Evolutionary conservation across 2,888 invertebrate genomes (phyloP).

Genomic region (Polia nebulosa): DNA sequence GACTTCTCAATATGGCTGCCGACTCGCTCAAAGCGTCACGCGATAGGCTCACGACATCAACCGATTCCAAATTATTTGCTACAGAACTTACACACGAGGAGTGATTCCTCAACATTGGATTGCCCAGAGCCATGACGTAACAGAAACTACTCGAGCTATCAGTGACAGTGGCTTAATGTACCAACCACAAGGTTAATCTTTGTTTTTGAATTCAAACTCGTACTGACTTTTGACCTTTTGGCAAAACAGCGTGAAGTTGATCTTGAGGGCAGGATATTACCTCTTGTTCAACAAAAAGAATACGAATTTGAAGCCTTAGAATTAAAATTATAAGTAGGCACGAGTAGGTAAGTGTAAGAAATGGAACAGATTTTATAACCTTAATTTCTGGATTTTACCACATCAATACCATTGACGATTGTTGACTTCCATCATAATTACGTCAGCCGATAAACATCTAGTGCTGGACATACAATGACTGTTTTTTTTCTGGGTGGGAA

Average conservation of each 20-base stretch:
- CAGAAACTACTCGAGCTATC: slow-evolving; percentile 19
- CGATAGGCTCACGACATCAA: slow-evolving; percentile 46
- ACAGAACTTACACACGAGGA: slow-evolving; percentile 33
- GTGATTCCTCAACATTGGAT: slow-evolving; percentile 24
- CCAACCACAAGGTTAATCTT: not conserved
- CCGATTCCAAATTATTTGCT: slow-evolving; percentile 47
- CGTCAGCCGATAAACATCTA: too few relatives aligned
- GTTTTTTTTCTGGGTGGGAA: too few relatives aligned
- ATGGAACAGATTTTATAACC: too few relatives aligned
- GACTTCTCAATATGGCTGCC: slow-evolving; percentile 20
- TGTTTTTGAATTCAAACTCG: not conserved
- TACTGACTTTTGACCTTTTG: slow-evolving; percentile 5
- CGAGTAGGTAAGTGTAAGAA: too few relatives aligned
- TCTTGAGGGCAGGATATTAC: not conserved
- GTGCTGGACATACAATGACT: too few relatives aligned
- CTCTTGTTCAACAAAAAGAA: not conserved
- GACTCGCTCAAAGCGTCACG: slow-evolving; percentile 43
- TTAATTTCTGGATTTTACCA: too few relatives aligned
- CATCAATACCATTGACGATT: too few relatives aligned
- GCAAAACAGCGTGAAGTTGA: not conserved
- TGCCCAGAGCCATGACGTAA: slow-evolving; percentile 34
- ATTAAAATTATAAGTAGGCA: too few relatives aligned
- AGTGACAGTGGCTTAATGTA: not conserved
- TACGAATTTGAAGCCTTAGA: not conserved
- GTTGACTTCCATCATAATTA: too few relatives aligned